Base-by-base conservation (phyloP, 2,113 vertebrate species). In the Noturus placidus region DNA sequence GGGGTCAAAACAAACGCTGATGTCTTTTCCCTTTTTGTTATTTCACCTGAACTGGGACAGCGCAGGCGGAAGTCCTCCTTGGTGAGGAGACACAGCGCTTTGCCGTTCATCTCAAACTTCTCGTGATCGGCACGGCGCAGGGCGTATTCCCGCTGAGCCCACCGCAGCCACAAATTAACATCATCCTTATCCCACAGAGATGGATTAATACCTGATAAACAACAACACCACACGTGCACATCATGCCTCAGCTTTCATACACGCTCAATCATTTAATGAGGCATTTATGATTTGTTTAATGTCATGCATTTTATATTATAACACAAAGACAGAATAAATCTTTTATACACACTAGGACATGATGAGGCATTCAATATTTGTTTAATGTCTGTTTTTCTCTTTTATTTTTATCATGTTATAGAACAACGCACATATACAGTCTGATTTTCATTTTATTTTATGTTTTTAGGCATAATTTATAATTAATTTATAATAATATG, bases 171-270 rank as follows among this genome's bases (percentile, higher is more conserved):
- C 90, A 97, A 95, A 84, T 92, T 93, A 63, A 99, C 97, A 2
- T 99, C 97, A 0, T 97, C 96, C 89, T 95, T 97, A 91, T 97
- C 96, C 97, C 97, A 99, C 87, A 98, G 93, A 0, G 95, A 96
- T 0, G 97, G 98, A 90, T 97, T 98, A 91, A 97, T 97, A 83
- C 97, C 98, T 99, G 90, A 0, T 81, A 57, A 77, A 2, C 5
- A 81, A 27, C 38, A 15, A 0, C 22, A 84, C 9, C 5, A 52
- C 6, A 87, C 15, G 10, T 10, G 17, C 38, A 25, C 20, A 25
- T 42, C 30, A 50, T 13, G 27, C 56, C 33, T 33, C 42, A 57
- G 54, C 7, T 57, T 57, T 56, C 33, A 77, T 10, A 30, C 42
- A 46, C n/a, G 35, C 7, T 72, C 38, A 35, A 50, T 13, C 42